Percentiles rank a stretch among this genome's conserved stretches.
Conservation (phyloP, 2,888 invertebrate species). For the Cistogaster globosa region DNA sequence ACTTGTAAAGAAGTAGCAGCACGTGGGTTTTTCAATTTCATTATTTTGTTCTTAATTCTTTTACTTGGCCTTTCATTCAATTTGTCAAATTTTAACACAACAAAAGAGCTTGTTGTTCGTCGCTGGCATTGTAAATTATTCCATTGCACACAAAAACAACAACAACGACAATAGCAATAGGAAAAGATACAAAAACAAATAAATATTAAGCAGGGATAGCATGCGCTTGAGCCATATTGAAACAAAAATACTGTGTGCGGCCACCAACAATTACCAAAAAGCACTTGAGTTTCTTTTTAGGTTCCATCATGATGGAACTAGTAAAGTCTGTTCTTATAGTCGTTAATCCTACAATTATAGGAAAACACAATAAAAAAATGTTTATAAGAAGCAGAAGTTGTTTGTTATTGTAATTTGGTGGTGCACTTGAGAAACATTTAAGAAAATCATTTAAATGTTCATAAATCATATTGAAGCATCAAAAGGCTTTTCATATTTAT, state of each 20-base stretch:
- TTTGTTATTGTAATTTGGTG: not conserved
- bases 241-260: conserved; percentile 13
- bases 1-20: conserved; percentile 47
- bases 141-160: not conserved
- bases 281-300: conserved; percentile 43
- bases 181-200: not conserved
- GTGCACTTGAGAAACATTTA: conserved; percentile 47
- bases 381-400: not conserved
- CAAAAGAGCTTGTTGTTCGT: conserved; percentile 36
- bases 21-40: conserved; percentile 53
- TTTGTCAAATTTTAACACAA: conserved; percentile 66
- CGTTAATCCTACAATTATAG: conserved; percentile 7
- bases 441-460: conserved; percentile 32
- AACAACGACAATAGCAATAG: not conserved
- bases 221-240: conserved; percentile 57
- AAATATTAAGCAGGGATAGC: conserved; percentile 37
- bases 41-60: conserved; percentile 42
- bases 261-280: conserved; percentile 42
- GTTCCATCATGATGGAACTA: conserved; percentile 7
- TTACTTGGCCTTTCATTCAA: conserved; percentile 50
- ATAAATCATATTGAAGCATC: not conserved
- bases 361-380: not conserved
- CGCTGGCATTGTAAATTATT: conserved; percentile 30
- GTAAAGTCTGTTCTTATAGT: conserved; percentile 3
- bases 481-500: too few relatives aligned